A percentile compares a stretch with the other conserved stretches of the same genome.
Evolutionary conservation across 2,888 invertebrate species (phyloP).

Genomic region (Pterostichus niger): DNA sequence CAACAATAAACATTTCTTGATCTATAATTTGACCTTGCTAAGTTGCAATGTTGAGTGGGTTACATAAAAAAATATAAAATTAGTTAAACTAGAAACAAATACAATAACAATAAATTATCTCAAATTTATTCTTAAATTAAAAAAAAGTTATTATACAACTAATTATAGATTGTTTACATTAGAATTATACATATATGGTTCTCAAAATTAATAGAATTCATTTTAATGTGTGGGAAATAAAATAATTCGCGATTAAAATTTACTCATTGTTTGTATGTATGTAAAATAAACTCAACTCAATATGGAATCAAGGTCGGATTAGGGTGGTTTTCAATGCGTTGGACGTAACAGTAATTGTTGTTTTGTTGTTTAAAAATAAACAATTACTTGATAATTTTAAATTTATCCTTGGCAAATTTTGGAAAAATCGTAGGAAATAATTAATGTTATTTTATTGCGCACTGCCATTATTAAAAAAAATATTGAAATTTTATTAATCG

Average conservation of each 20-base stretch:
- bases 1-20: constrained; percentile 57
- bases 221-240: constrained; percentile 12
- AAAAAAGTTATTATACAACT: no score
- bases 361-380: constrained; percentile 66
- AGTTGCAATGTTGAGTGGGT: background rate
- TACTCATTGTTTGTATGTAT: background rate
- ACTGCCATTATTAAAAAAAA: constrained; percentile 31
- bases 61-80: constrained; percentile 12
- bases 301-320: constrained; percentile 67
- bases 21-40: constrained; percentile 62
- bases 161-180: no score
- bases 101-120: constrained; percentile 33
- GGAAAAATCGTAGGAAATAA: constrained; percentile 52
- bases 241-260: background rate
- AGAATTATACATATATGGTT: constrained; percentile 3
- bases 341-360: constrained; percentile 61
- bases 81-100: constrained; percentile 26
- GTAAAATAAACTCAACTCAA: constrained; percentile 32
- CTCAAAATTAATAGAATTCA: background rate
- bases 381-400: constrained; percentile 9
- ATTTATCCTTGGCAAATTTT: constrained; percentile 49
- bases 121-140: constrained; percentile 7
- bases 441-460: constrained; percentile 15
- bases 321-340: constrained; percentile 65
- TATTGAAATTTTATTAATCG: background rate